These are phyloP conservation scores for Coleophora deauratella DNA, from an alignment of 2,888 invertebrate genomes.

Conservation along the genomic window DNA sequence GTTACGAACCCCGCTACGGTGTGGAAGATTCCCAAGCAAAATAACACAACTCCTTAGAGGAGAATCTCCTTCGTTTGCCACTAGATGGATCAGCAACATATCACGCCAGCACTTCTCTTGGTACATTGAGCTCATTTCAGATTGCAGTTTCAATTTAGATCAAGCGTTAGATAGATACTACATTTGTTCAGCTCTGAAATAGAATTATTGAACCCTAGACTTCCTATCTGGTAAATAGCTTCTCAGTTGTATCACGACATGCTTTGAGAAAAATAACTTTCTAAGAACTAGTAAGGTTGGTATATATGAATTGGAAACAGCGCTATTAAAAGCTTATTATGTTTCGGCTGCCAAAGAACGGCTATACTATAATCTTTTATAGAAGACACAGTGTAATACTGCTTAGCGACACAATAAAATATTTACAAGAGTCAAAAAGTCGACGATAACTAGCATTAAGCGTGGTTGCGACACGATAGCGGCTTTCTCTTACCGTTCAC, in stretches of 20 bases:
- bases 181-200: constrained; percentile 31
- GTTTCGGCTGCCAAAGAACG: too few relatives aligned
- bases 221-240: constrained; percentile 28
- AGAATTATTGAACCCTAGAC: constrained; percentile 16
- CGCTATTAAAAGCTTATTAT: too few relatives aligned
- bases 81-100: constrained; percentile 30
- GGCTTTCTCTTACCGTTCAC: constrained; percentile 68
- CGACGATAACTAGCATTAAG: constrained; percentile 43
- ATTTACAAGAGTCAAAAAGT: constrained; percentile 31
- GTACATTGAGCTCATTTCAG: constrained; percentile 45
- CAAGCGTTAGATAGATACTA: constrained; percentile 33
- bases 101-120: constrained; percentile 37
- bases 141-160: constrained; percentile 60
- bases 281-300: too few relatives aligned
- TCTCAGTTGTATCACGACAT: constrained; percentile 21
- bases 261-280: constrained; percentile 18
- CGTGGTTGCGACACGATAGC: constrained; percentile 62
- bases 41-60: constrained; percentile 34
- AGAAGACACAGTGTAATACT: constrained; percentile 14
- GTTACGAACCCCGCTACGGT: constrained; percentile 31
- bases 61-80: constrained; percentile 35
- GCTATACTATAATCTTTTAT: too few relatives aligned
- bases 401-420: constrained; percentile 33
- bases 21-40: constrained; percentile 34
- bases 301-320: too few relatives aligned